phyloP scores from a whole-genome alignment of 2,797 vertebrate species.

The Lagocephalus sceleratus region DNA sequence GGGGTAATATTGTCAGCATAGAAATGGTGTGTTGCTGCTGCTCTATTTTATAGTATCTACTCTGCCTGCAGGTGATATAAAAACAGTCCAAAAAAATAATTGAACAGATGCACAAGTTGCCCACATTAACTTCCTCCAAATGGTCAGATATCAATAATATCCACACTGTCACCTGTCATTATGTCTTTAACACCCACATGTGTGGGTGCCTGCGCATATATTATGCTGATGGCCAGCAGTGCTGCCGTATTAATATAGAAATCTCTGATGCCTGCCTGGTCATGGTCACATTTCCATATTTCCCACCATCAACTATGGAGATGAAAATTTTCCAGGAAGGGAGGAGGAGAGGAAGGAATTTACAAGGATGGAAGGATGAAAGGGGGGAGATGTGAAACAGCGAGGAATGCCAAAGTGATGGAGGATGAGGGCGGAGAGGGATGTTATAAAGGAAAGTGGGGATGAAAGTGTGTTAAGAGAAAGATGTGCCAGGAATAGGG shows the following conservation, averaged over 20 bases:
- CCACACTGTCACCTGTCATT: slow-evolving; percentile 70
- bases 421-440: slow-evolving; percentile 29
- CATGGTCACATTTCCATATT: slow-evolving; percentile 65
- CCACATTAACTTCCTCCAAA: slow-evolving; percentile 40
- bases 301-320: slow-evolving; percentile 42
- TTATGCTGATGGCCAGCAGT: slow-evolving; percentile 41
- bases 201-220: slow-evolving; percentile 16
- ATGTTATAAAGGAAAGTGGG: slow-evolving; percentile 42
- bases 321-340: slow-evolving; percentile 48
- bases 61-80: slow-evolving; percentile 57
- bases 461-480: slow-evolving; percentile 62
- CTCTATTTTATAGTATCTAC: slow-evolving; percentile 62
- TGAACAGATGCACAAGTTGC: slow-evolving; percentile 35
- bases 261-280: slow-evolving; percentile 56
- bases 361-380: slow-evolving; percentile 50
- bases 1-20: slow-evolving; percentile 48
- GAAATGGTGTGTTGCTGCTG: slow-evolving; percentile 62
- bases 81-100: too few species aligned
- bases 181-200: slow-evolving; percentile 58
- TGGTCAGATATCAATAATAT: slow-evolving; percentile 53
- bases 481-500: slow-evolving; percentile 55
- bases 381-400: slow-evolving; percentile 44
- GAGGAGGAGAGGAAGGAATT: slow-evolving; percentile 34
- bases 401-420: slow-evolving; percentile 57
- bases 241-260: slow-evolving; percentile 58